Base-by-base conservation (phyloP, 2,797 vertebrate genomes). In the Morus bassanus region DNA sequence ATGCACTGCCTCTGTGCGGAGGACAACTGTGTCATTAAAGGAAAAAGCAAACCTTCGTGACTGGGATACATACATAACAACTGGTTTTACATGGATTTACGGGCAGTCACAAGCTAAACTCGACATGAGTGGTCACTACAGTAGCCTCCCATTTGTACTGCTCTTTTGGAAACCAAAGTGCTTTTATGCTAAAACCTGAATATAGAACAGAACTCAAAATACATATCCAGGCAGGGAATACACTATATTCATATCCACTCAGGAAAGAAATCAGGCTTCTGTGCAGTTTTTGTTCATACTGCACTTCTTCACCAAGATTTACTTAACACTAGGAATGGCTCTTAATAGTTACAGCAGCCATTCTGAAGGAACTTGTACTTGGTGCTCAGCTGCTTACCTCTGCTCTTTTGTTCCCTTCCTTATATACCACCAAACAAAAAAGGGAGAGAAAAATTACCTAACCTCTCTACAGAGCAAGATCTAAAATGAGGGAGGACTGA, bases 1-100 rank as follows among this genome's bases (percentile, higher is more conserved):
- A 48, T 0, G 2, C 0, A 2, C 77, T 68, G 79, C 23, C 46
- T 75, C 74, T 9, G 10, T 37, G 31, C 7, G 4, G 75, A 91
- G 37, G 61, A 78, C 82, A 79, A 46, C 13, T 37, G 39, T 63
- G n/a, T 53, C 68, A 37, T 37, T 41, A 27, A 27, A 51, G 15
- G 27, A 61, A 87, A 89, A 91, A 68, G 54, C 27, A 86, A 84
- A 35, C 15, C 63, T 60, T 82, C 1, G 7, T 70, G 54, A 63
- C 45, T 39, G 25, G 9, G 27, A 54, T 17, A 31, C 16, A 33
- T 8, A 25, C 9, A 14, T 13, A 79, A 18, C 3, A 6, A 78
- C 61, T 46, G 33, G 59, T n/a, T 95, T 79, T 59, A 73, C 0
- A 0, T 7, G 22, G 54, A 78, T 79, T 56, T 69, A 39, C 4